A percentile compares a stretch with the other conserved stretches of the same genome.
Evolutionary conservation across 2,888 invertebrate genomes (phyloP).

Genomic region (Apodemia zela): DNA sequence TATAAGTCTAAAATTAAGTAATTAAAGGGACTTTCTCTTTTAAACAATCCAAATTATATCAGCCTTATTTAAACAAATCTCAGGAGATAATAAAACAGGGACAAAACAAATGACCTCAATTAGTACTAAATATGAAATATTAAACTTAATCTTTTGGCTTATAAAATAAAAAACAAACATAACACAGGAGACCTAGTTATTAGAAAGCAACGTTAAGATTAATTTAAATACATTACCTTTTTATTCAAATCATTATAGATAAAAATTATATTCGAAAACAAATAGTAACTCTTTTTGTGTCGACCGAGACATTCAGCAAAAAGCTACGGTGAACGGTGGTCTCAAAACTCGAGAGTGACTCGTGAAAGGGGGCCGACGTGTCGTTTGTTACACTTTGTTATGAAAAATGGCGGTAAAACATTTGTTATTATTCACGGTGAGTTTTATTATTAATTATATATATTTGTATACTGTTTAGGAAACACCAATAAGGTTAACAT

Average conservation of each 20-base stretch:
- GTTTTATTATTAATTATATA: constrained; percentile 4
- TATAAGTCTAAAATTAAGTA: no score
- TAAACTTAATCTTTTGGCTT: not conserved
- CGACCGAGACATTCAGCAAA: constrained; percentile 28
- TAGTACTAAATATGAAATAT: no score
- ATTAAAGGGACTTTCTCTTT: no score
- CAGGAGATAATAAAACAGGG: no score
- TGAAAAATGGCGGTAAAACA: constrained; percentile 26
- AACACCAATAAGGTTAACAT: no score
- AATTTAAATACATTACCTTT: not conserved
- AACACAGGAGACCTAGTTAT: not conserved
- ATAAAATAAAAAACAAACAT: not conserved
- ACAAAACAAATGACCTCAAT: not conserved
- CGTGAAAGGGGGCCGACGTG: constrained; percentile 24
- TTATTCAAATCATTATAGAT: not conserved
- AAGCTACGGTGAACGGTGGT: constrained; percentile 25
- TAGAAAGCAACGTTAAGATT: not conserved
- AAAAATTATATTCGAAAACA: constrained; percentile 1
- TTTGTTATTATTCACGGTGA: constrained; percentile 26
- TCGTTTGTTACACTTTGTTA: constrained; percentile 4
- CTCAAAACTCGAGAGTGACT: constrained; percentile 22
- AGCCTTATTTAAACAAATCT: no score
- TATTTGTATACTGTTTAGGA: not conserved
- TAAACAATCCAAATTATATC: no score
- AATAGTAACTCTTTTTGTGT: not conserved